Evolutionary conservation across 37 sponge, comb jelly and placozoan species (phyloP), one percentile per base, ranked within the genome.

Genomic region (Chondrosia reniformis): DNA sequence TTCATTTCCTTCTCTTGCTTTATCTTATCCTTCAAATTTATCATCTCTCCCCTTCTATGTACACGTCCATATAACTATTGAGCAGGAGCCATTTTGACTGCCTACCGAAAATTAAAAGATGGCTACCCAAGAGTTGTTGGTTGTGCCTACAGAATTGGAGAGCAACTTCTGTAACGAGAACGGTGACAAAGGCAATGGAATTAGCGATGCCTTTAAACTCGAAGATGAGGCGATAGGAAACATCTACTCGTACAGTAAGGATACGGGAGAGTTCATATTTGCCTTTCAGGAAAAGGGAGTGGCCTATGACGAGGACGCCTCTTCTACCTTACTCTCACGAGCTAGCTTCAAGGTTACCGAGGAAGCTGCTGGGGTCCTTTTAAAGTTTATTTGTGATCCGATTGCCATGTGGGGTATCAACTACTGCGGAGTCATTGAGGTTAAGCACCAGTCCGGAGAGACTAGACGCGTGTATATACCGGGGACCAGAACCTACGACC

Each of bases 401-500:
- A 80, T 88, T 3, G 74, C 72, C 24, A 74, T 56, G 79, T 94
- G 92, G 89, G 95, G 95, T 1, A 78, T 94, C 32, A 91, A 88
- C 83, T 94, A 85, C 82, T 85, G 82, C 25, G 95, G 91, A 10
- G 67, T 45, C 22, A 84, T 94, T 0, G 33, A 28, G 0, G 86
- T 94, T 45, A 64, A 45, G 40, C 91, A 91, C 74, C 55, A 36
- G 27, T 74, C 63, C 41, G 91, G 89, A 40, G 66, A 76, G 33
- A 79, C 77, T 67, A 76, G 81, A 46, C 66, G 71, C 27, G 37
- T 94, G 38, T 91, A 85, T 45, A 25, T 94, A 13, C 95, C 95
- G 2, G 95, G 95, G 10, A 91, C 88, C 0, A 69, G 95, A 41
- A 91, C 92, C 27, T 94, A 94, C 73, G 95, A 94, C 67, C 89